Conservation (phyloP, 2,888 invertebrate species). For the Tenthredo scrophulariae region DNA sequence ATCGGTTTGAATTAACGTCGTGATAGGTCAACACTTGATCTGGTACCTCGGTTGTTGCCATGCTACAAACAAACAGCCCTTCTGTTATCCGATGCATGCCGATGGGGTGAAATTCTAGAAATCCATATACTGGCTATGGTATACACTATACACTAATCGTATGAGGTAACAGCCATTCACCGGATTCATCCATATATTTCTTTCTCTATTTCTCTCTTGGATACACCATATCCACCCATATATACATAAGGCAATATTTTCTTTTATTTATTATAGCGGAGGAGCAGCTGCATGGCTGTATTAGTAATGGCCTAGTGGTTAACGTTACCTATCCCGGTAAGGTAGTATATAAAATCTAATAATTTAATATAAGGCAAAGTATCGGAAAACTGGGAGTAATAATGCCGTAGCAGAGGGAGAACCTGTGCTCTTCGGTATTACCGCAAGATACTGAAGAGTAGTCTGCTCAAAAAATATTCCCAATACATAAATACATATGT, state of each 20-base stretch:
- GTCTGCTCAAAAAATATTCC: neutral
- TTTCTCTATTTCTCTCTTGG: too few relatives aligned
- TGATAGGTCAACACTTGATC: slow-evolving; percentile 62
- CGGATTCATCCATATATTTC: neutral
- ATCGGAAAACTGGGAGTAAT: slow-evolving; percentile 69
- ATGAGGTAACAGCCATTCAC: neutral
- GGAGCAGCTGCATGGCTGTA: neutral
- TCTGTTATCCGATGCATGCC: slow-evolving; percentile 48
- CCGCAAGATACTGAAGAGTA: neutral
- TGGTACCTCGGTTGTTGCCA: slow-evolving; percentile 6
- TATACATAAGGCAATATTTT: slow-evolving; percentile 16
- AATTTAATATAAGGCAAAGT: slow-evolving; percentile 68
- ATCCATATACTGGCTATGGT: slow-evolving; percentile 14
- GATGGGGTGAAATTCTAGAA: slow-evolving; percentile 45
- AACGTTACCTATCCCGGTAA: neutral
- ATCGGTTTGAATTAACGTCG: slow-evolving; percentile 67
- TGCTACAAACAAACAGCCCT: slow-evolving; percentile 32
- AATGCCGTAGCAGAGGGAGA: slow-evolving; percentile 58
- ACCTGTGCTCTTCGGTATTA: neutral
- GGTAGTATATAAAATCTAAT: slow-evolving; percentile 61
- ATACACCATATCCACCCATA: neutral
- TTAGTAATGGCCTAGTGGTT: slow-evolving; percentile 41
- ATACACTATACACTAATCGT: neutral
- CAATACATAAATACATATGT: neutral
- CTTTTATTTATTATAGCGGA: neutral